Evolutionary conservation across 2,113 vertebrate species (phyloP).

Genomic region (Triplophysa siluroides): DNA sequence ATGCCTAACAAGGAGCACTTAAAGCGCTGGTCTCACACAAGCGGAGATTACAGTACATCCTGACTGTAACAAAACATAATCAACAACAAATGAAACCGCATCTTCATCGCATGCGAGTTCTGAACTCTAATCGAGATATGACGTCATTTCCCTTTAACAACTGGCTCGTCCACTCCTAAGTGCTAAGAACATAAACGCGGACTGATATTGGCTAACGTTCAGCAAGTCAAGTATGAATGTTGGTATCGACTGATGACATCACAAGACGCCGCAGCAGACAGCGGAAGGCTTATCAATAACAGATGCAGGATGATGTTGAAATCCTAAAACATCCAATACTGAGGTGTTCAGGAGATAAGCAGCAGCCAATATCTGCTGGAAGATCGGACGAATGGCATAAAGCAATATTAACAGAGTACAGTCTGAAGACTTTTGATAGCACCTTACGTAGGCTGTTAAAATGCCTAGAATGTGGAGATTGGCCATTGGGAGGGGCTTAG

Average conservation of each 20-base stretch:
- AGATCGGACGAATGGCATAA: slow-evolving; percentile 47
- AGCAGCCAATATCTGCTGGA: slow-evolving; percentile 50
- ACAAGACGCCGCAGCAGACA: slow-evolving; percentile 47
- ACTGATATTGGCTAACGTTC: slow-evolving; percentile 27
- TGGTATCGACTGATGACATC: slow-evolving; percentile 32
- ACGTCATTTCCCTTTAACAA: slow-evolving; percentile 14
- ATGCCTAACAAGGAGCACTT: slow-evolving; percentile 31
- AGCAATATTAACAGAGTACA: slow-evolving; percentile 42
- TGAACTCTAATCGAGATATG: slow-evolving; percentile 4
- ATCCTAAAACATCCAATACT: slow-evolving; percentile 54
- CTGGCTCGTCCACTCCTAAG: not conserved
- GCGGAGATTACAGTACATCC: slow-evolving; percentile 41
- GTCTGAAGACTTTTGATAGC: slow-evolving; percentile 50
- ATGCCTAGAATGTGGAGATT: slow-evolving; percentile 50
- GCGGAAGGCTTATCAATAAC: slow-evolving; percentile 33
- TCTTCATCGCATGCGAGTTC: not conserved
- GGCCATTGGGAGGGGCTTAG: slow-evolving; percentile 44
- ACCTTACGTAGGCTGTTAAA: slow-evolving; percentile 48
- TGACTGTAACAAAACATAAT: slow-evolving; percentile 31
- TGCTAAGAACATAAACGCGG: slow-evolving; percentile 41
- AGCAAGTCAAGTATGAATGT: slow-evolving; percentile 52
- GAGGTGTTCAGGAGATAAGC: slow-evolving; percentile 50
- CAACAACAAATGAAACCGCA: slow-evolving; percentile 34
- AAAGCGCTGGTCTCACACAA: slow-evolving; percentile 39
- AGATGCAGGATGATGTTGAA: slow-evolving; percentile 42